These are phyloP conservation scores for Abrostola tripartita DNA, from an alignment of 2,888 invertebrate species.

Conservation along the genomic window DNA sequence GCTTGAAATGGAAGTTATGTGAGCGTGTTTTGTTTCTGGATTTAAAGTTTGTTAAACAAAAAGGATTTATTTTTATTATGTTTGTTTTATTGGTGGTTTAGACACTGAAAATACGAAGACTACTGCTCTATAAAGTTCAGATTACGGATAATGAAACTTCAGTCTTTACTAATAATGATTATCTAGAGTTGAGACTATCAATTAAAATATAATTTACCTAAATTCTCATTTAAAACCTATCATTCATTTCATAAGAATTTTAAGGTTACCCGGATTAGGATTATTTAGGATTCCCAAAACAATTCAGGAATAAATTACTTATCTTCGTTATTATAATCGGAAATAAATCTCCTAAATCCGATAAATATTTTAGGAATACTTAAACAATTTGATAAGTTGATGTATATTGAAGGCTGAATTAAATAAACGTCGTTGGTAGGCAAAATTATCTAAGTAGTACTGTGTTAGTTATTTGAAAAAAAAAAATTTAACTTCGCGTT, in stretches of 20 bases:
- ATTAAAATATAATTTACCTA: no score
- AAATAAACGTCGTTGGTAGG: constrained; percentile 5
- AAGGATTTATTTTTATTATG: neutral
- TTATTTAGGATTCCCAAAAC: neutral
- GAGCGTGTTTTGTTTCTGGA: constrained; percentile 2
- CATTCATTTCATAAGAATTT: neutral
- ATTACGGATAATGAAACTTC: no score
- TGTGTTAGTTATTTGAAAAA: no score
- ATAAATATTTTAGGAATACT: constrained; percentile 19
- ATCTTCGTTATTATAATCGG: constrained; percentile 12
- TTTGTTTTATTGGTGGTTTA: no score
- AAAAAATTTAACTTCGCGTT: no score
- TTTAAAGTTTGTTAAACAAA: neutral
- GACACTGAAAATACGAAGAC: no score
- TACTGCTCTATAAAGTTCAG: no score
- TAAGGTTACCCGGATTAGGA: constrained; percentile 3
- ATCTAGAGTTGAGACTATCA: no score
- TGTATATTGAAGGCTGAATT: constrained; percentile 1
- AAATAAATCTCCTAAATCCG: constrained; percentile 18
- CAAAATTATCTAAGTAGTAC: constrained; percentile 1
- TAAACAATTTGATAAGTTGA: constrained; percentile 27
- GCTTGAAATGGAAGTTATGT: neutral
- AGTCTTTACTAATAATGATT: no score
- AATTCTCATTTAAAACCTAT: no score
- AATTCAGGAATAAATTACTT: constrained; percentile 25